A percentile compares a stretch with the other conserved stretches of the same genome.
These are phyloP conservation scores for Dasyornis broadbenti DNA, from an alignment of 2,113 vertebrate genomes.

Conservation along the genomic window DNA sequence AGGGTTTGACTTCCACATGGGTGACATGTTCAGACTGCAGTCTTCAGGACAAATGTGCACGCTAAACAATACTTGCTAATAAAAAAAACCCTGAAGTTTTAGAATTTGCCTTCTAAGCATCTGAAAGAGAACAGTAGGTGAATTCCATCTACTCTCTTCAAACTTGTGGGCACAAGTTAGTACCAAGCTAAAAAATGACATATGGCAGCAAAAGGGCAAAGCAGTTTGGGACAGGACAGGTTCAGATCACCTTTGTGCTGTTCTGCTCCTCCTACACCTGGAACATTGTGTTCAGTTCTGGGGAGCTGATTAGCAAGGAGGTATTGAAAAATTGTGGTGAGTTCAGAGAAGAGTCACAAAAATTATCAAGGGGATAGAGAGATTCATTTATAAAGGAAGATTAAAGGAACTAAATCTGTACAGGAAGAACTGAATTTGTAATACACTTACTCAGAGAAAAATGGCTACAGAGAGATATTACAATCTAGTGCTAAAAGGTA, in stretches of 20 bases:
- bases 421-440: conserved; percentile 10
- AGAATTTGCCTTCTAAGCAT: background rate
- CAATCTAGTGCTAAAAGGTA: background rate
- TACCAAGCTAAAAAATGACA: background rate
- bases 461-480: background rate
- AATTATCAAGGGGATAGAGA: conserved; percentile 43
- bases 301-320: conserved; percentile 31
- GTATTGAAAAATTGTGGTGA: conserved; percentile 39
- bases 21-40: background rate
- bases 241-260: background rate
- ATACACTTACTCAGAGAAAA: conserved; percentile 9
- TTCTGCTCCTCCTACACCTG: background rate
- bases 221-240: background rate
- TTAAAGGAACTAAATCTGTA: conserved; percentile 46
- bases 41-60: background rate
- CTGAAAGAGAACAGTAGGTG: background rate
- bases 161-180: background rate
- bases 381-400: conserved; percentile 50
- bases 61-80: background rate
- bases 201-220: background rate
- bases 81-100: background rate
- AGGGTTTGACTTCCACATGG: background rate
- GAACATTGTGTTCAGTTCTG: background rate
- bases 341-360: conserved; percentile 56
- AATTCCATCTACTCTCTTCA: background rate